phyloP scores from a whole-genome alignment of 2,113 vertebrate species.

The Nesogale talazaci region DNA sequence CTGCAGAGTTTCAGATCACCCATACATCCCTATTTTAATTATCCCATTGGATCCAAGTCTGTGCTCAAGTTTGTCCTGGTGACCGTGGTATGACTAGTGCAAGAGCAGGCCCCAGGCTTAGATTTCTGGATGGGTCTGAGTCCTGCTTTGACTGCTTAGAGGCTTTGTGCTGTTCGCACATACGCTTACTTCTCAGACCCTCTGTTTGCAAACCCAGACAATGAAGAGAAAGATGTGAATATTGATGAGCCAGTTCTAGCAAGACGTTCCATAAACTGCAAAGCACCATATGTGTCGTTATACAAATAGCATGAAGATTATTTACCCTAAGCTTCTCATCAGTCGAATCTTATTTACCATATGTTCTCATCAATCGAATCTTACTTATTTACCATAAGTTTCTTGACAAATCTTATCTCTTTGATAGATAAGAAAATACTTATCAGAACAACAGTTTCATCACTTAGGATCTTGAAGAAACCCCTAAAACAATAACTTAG shows the following conservation, averaged over 20 bases:
- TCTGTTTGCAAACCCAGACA: slow-evolving; percentile 12
- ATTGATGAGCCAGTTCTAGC: background rate
- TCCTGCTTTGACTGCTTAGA: background rate
- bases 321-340: background rate
- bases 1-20: background rate
- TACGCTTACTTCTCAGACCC: background rate
- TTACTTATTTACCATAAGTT: background rate
- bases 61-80: background rate
- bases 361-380: background rate
- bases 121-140: background rate
- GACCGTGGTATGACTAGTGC: background rate
- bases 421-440: slow-evolving; percentile 18
- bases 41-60: background rate
- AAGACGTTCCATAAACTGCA: background rate
- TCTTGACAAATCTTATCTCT: background rate
- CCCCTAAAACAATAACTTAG: background rate
- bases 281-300: background rate
- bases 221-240: slow-evolving; percentile 23
- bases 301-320: background rate
- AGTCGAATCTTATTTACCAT: background rate
- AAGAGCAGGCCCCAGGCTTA: background rate
- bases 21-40: background rate
- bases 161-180: background rate
- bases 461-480: background rate
- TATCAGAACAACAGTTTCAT: background rate